Evolutionary conservation across 2,888 invertebrate genomes (phyloP), one percentile per base, ranked within the genome.

Genomic region (Platycnemis pennipes): DNA sequence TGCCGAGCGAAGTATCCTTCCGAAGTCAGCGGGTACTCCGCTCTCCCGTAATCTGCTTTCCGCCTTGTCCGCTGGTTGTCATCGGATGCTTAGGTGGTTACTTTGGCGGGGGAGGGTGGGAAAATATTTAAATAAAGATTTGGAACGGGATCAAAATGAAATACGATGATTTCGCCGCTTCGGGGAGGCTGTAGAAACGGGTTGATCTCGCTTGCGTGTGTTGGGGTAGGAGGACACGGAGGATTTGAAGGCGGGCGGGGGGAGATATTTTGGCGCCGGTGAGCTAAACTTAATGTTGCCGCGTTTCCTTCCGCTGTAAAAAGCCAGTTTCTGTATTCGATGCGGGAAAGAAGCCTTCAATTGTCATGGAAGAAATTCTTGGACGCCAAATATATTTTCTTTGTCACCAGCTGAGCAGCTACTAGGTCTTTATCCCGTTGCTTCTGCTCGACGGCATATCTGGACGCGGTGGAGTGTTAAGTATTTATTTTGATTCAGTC

Each of bases 71-170:
- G 8, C 87, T 26, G 11, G 87, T 87, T 87, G 87, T 87, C 87
- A 87, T 45, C 46, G 87, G 26, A 26, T n/a, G n/a, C 46, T 44
- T 8, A 46, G 37, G 37, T 77, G 77, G 31, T 77, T 37, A 63
- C 63, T 31, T 77, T 37, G 31, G 37, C 77, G 77, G 22, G 37
- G 77, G 26, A 46, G 87, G 42, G 46, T 26, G 26, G 87, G 26
- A 87, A 87, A 87, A 87, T 87, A 87, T 46, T 87, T 87, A 87
- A 87, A 87, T 87, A 45, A 87, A 87, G 87, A 45, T 87, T 87
- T 87, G 87, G 87, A 87, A 45, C 45, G 87, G n/a, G 26, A 45
- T 87, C 87, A 87, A 87, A 87, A 87, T 87, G 87, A 87, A 87
- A 87, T 45, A 87, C 87, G 87, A 87, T 45, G 87, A 87, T 87